Percentiles rank a stretch among this genome's conserved stretches.
These are phyloP conservation scores for Nyctalus aviator DNA, from an alignment of 2,797 vertebrate genomes.

Conservation along the genomic window DNA sequence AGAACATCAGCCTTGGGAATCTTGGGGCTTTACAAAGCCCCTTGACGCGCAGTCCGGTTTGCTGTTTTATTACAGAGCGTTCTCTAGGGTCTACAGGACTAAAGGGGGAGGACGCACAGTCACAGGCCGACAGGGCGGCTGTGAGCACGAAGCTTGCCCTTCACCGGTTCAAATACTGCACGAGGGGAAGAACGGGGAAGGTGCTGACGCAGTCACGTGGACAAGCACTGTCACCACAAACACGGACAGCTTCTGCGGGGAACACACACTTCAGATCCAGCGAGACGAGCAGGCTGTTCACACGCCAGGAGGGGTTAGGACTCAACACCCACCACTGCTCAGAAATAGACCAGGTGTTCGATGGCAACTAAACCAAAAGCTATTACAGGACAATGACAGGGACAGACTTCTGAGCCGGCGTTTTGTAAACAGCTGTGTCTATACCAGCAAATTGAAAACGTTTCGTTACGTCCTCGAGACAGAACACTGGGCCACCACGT, in stretches of 20 bases:
- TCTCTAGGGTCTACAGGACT: constrained; percentile 72
- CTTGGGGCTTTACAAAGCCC: constrained; percentile 72
- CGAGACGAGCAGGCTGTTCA: constrained; percentile 72
- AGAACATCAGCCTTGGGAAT: constrained; percentile 86
- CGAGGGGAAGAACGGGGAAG: constrained; percentile 65
- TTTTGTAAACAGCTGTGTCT: constrained; percentile 79
- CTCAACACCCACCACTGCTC: not conserved
- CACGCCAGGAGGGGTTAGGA: not conserved
- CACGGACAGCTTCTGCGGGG: not conserved
- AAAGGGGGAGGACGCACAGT: constrained; percentile 74
- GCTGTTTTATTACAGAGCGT: constrained; percentile 67
- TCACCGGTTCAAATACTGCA: constrained; percentile 69
- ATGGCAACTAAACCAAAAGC: not conserved
- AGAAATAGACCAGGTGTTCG: not conserved
- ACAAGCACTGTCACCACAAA: constrained; percentile 71
- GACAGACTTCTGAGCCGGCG: constrained; percentile 33
- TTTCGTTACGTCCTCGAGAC: constrained; percentile 40
- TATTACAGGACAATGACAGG: not conserved
- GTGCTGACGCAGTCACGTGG: not conserved
- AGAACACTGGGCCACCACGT: constrained; percentile 42
- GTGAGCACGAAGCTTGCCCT: constrained; percentile 40
- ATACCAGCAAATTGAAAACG: constrained; percentile 65
- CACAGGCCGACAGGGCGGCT: not conserved
- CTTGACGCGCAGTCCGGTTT: constrained; percentile 61
- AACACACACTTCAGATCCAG: constrained; percentile 49